Percentiles rank a stretch among this genome's conserved stretches.
Evolutionary conservation across 1,140 invertebrate species (phyloP).

Genomic region (Chrysopa pallens): DNA sequence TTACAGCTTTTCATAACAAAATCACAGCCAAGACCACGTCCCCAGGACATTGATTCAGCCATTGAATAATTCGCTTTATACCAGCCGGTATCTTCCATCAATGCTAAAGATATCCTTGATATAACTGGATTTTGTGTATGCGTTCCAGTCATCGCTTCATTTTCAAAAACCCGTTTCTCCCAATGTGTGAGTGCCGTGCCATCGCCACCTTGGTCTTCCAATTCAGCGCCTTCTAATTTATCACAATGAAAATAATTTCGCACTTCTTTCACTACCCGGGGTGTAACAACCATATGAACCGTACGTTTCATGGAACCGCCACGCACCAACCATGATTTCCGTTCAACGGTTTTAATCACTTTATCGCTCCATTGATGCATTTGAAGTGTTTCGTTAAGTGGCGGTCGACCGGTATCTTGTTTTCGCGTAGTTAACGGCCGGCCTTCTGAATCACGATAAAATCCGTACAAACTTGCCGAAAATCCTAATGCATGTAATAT

Average conservation of each 20-base stretch:
- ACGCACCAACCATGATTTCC: slow-evolving; percentile 70
- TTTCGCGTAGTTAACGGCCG: slow-evolving; percentile 64
- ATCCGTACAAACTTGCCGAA: slow-evolving; percentile 87
- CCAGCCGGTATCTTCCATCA: slow-evolving; percentile 98
- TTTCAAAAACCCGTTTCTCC: slow-evolving; percentile 98
- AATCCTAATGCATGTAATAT: slow-evolving; percentile 95
- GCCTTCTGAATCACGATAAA: slow-evolving; percentile 72
- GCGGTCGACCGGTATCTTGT: slow-evolving; percentile 71
- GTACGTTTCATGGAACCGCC: slow-evolving; percentile 52
- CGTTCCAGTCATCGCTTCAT: slow-evolving; percentile 99
- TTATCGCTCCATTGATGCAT: slow-evolving; percentile 87
- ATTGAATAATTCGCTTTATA: slow-evolving; percentile 77
- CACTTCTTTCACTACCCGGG: slow-evolving; percentile 70
- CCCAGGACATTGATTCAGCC: slow-evolving; percentile 82
- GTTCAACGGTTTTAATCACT: slow-evolving; percentile 63
- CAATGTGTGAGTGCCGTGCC: slow-evolving; percentile 95
- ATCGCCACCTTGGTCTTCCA: slow-evolving; percentile 95
- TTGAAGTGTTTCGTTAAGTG: slow-evolving; percentile 69
- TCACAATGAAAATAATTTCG: slow-evolving; percentile 81
- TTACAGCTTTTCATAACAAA: slow-evolving; percentile 92
- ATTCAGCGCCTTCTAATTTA: slow-evolving; percentile 82
- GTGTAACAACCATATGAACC: slow-evolving; percentile 85
- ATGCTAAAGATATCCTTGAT: slow-evolving; percentile 84
- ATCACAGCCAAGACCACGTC: slow-evolving; percentile 73
- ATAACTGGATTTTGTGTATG: slow-evolving; percentile 98